phyloP scores from a whole-genome alignment of 2,888 invertebrate species.

The Agrilus mali region DNA sequence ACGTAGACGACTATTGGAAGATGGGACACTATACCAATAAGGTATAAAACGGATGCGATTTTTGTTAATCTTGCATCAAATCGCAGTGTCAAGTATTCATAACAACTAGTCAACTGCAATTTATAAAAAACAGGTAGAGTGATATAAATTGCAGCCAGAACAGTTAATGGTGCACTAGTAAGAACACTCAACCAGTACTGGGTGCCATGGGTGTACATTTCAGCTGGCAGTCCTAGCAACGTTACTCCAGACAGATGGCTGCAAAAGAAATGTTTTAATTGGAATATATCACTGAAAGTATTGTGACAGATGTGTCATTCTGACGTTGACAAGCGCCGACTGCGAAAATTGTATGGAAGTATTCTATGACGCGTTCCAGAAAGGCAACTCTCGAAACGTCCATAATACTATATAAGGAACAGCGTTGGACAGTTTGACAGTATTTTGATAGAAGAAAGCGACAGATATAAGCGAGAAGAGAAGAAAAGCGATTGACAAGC shows the following conservation, averaged over 20 bases:
- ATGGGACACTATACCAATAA: slow-evolving; percentile 41
- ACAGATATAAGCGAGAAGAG: no score
- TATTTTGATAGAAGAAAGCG: no score
- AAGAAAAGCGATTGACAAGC: no score
- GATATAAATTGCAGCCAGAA: slow-evolving; percentile 22
- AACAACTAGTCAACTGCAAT: slow-evolving; percentile 50
- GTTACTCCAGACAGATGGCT: slow-evolving; percentile 61
- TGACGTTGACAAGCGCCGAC: no score
- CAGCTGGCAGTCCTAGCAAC: slow-evolving; percentile 55
- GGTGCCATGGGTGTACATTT: slow-evolving; percentile 55
- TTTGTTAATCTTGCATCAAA: slow-evolving; percentile 43
- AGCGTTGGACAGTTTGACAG: no score
- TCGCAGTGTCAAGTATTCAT: slow-evolving; percentile 48
- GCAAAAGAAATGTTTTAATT: slow-evolving; percentile 3
- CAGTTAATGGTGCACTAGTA: slow-evolving; percentile 30
- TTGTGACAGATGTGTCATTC: no score
- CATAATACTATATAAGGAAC: no score
- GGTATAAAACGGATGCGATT: slow-evolving; percentile 43
- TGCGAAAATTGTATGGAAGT: no score
- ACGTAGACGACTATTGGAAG: slow-evolving; percentile 53
- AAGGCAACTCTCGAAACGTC: no score
- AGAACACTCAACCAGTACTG: slow-evolving; percentile 38
- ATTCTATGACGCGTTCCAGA: no score
- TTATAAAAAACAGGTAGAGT: slow-evolving; percentile 52
- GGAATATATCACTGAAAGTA: no score